Base-by-base conservation (phyloP, 2,888 invertebrate genomes). In the Plebejus melissa region DNA sequence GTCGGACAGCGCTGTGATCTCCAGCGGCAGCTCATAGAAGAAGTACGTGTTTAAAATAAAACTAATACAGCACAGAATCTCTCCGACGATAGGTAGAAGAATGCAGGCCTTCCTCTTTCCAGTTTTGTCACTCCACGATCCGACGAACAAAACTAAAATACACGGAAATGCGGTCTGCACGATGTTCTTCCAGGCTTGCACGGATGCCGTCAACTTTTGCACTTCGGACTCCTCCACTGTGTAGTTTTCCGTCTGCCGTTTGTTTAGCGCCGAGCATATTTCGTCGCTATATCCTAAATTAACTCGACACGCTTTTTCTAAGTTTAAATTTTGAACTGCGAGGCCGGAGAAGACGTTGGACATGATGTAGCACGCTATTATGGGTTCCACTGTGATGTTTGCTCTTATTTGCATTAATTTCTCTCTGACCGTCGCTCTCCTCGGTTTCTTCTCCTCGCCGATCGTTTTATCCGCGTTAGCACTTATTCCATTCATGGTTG, bases 301-400 rank as follows among this genome's bases (percentile, higher is more conserved):
- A 38, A 97, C 97, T 76, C 97, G 92, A 85, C 97, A 97, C 2
- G 97, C 97, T 88, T 97, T 97, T 86, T 97, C 97, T 82, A 97
- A 94, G 87, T 97, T 97, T 77, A 97, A 90, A 90, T 97, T 97
- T 87, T 97, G 97, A 60, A 97, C 96, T 76, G 97, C 97, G 79
- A 97, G 89, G 79, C 96, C 95, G 0, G 97, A 96, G 76, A 95
- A 91, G 71, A 95, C 95, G 84, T 95, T 95, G 60, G 96, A 96
- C 94, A 96, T 94, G 75, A 96, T 95, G 83, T 96, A 96, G 82
- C 95, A 95, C 5, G 95, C 95, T 79, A 96, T 92, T 77, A 96
- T 95, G 9, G 96, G 96, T 84, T 96, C 96, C 54, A 96, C 95
- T 0, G 96, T 96, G 76, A 96, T 95, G 80, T 95, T 95, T 38